Base-by-base conservation (phyloP, 2,797 vertebrate genomes). In the Falco novaeseelandiae region DNA sequence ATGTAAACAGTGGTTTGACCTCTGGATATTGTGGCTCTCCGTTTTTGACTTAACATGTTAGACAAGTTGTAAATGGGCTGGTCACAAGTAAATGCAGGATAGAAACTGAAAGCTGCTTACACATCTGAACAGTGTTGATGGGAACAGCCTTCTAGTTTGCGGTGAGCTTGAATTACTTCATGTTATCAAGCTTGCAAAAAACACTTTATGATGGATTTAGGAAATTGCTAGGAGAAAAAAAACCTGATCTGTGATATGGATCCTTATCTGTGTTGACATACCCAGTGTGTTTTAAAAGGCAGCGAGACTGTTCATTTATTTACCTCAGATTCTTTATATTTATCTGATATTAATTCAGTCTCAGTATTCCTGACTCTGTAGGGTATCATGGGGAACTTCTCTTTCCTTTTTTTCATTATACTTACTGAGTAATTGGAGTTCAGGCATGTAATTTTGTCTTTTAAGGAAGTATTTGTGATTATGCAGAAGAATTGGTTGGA, bases 201-300 rank as follows among this genome's bases (percentile, higher is more conserved):
- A 32, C 13, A 30, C 12, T 70, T 88, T 29, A 27, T 9, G 21
- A 80, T 40, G 48, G 59, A 58, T 77, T 77, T 66, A 57, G 57
- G 44, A 89, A 79, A 87, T 72, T 89, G 91, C 74, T 79, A 52
- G n/a, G 62, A 83, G 58, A 27, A 42, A 36, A 65, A 65, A 38
- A 10, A 1, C 0, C 0, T 0, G 29, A 6, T 88, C 66, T 79
- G 29, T 72, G 32, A 48, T 65, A 74, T 25, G 29, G 44, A 67
- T 89, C 36, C 30, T 80, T 92, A 74, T 85, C 74, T 87, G 7
- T 85, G 30, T 79, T 82, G 82, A 57, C 34, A 49, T 74, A 92
- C 25, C 26, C 63, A 57, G 4, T 59, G 79, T 77, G 30, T 80
- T 94, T 90, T 80, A 25, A 84, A 94, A 89, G 61, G 52, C 10